Evolutionary conservation across 2,113 vertebrate species (phyloP).

Genomic region (Arenaria interpres): DNA sequence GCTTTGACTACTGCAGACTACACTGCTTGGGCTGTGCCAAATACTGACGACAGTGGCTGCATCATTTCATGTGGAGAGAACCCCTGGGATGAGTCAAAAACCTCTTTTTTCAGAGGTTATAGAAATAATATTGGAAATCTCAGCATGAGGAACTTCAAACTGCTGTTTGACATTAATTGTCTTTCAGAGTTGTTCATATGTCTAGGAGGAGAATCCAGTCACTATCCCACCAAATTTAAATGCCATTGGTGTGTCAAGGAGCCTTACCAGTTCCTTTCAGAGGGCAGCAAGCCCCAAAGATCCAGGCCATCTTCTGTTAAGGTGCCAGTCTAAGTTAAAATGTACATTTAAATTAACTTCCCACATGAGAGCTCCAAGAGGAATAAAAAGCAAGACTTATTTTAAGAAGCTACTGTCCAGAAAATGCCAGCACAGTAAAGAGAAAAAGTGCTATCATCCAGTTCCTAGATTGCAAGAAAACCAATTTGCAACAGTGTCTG

Average conservation of each 20-base stretch:
- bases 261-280: constrained; percentile 72
- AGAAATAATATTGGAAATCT: not conserved
- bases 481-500: not conserved
- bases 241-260: not conserved
- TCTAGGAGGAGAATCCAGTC: not conserved
- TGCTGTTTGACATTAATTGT: not conserved
- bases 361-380: not conserved
- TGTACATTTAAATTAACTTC: constrained; percentile 31
- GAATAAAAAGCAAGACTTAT: not conserved
- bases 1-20: not conserved
- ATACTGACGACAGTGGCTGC: not conserved
- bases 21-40: not conserved
- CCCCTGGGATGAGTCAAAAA: not conserved
- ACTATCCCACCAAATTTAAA: not conserved
- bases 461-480: not conserved
- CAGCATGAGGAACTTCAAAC: not conserved
- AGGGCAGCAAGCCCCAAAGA: constrained; percentile 77
- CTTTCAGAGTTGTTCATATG: not conserved
- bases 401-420: not conserved
- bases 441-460: not conserved
- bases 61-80: not conserved
- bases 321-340: constrained; percentile 81
- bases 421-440: not conserved
- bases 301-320: constrained; percentile 83
- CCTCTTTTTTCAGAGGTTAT: not conserved